These are phyloP conservation scores for Oscheius sp. DNA, from an alignment of 2,888 invertebrate species.

Conservation along the genomic window DNA sequence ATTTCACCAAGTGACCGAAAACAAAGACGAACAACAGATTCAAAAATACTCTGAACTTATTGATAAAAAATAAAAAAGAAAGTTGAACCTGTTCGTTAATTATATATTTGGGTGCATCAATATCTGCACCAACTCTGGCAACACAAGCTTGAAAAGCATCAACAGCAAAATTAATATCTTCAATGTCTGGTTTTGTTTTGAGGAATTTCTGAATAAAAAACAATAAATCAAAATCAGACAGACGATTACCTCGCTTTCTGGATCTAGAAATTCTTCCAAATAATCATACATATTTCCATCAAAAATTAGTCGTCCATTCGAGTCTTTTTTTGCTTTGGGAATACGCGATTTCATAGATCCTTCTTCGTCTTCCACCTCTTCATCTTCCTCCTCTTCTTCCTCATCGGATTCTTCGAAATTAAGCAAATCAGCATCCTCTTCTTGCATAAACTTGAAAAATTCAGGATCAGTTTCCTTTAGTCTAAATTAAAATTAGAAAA, in stretches of 20 bases:
- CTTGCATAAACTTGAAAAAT: slow-evolving; percentile 67
- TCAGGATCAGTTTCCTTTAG: slow-evolving; percentile 61
- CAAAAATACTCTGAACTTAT: slow-evolving; percentile 58
- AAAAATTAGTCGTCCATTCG: slow-evolving; percentile 50
- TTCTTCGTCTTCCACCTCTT: slow-evolving; percentile 35
- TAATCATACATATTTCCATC: slow-evolving; percentile 55
- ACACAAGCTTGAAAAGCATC: slow-evolving; percentile 68
- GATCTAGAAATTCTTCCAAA: slow-evolving; percentile 47
- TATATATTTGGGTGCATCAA: slow-evolving; percentile 63
- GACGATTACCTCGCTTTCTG: slow-evolving; percentile 45
- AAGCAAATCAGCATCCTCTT: slow-evolving; percentile 69
- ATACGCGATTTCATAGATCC: slow-evolving; percentile 24
- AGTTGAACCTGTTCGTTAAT: slow-evolving; percentile 62
- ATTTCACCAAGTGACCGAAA: slow-evolving; percentile 62
- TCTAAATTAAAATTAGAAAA: slow-evolving; percentile 33
- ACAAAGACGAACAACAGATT: slow-evolving; percentile 64
- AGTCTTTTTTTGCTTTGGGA: slow-evolving; percentile 54
- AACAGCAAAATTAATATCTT: slow-evolving; percentile 62
- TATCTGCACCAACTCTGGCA: slow-evolving; percentile 64
- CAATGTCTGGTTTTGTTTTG: slow-evolving; percentile 36
- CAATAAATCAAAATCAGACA: neutral
- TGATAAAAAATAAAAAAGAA: neutral
- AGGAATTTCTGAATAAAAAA: slow-evolving; percentile 17
- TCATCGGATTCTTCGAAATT: slow-evolving; percentile 61
- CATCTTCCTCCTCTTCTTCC: slow-evolving; percentile 50